Evolutionary conservation across 2,797 vertebrate genomes (phyloP), one percentile per base, ranked within the genome.

Genomic region (Onychomys arenicola): DNA sequence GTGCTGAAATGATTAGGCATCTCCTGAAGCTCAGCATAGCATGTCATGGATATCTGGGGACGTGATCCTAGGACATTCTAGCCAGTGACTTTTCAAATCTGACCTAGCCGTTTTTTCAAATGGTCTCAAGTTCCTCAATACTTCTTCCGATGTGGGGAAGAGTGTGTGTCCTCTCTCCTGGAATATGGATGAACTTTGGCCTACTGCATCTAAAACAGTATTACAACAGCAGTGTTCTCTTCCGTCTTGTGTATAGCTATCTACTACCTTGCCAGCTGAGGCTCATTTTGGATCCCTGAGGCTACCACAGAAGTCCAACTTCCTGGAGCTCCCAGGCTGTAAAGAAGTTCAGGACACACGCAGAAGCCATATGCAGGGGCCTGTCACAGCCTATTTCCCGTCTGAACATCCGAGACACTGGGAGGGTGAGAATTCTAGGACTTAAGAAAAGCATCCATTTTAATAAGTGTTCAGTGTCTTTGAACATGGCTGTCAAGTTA

Each of bases 401-500:
- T 40, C 8, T 93, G 55, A 83, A 34, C 83, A 84, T 78, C 5
- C 3, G 34, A 94, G 71, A 94, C 76, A 91, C 1, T 32, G 65
- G 83, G 27, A 78, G 63, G 6, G 49, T 61, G 63, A 2, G 37
- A 87, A 90, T 67, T 73, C 71, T 67, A 4, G 37, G n/a, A 82
- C 7, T 61, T 52, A 34, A 52, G n/a, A 52, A 88, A 73, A 94
- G 91, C 32, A 49, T 13, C 46, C 21, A 17, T 81, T 92, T 76
- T 84, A 94, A 63, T 73, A 91, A 82, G 13, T 65, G 6, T 88
- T 43, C 37, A 73, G 43, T 37, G 14, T 82, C 46, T 90, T 91
- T 89, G 59, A 95, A 95, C 94, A 82, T 92, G 10, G 40, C 84
- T 32, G 52, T 32, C 16, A 90, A 75, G 76, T 19, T 40, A 59